These are phyloP conservation scores for Thunnus maccoyii DNA, from an alignment of 2,113 vertebrate genomes.

Conservation along the genomic window DNA sequence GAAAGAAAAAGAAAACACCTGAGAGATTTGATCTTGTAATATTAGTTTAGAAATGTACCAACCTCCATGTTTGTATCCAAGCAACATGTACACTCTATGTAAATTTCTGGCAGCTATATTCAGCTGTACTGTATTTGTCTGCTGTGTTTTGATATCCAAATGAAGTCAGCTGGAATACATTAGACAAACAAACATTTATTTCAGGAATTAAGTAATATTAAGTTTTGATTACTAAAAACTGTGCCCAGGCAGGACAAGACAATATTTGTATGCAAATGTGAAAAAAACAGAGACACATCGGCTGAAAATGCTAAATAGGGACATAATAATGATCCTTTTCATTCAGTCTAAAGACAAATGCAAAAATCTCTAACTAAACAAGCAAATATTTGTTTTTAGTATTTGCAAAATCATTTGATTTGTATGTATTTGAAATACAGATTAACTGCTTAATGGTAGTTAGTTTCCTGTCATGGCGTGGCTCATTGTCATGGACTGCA, in stretches of 20 bases:
- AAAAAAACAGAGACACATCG: slow-evolving; percentile 50
- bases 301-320: slow-evolving; percentile 59
- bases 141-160: slow-evolving; percentile 50
- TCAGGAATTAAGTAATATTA: slow-evolving; percentile 63
- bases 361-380: slow-evolving; percentile 56
- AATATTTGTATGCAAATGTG: slow-evolving; percentile 66
- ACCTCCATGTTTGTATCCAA: slow-evolving; percentile 33
- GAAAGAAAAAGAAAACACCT: neutral
- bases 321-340: slow-evolving; percentile 40
- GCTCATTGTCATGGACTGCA: slow-evolving; percentile 36
- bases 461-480: slow-evolving; percentile 7
- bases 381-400: slow-evolving; percentile 68
- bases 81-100: slow-evolving; percentile 40
- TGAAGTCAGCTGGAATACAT: slow-evolving; percentile 46
- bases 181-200: slow-evolving; percentile 48
- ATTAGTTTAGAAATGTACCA: slow-evolving; percentile 41
- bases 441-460: slow-evolving; percentile 30
- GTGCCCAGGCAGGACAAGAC: slow-evolving; percentile 50
- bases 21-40: slow-evolving; percentile 20
- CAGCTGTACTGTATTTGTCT: slow-evolving; percentile 48
- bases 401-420: slow-evolving; percentile 63
- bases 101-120: slow-evolving; percentile 45
- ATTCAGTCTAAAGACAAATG: slow-evolving; percentile 53
- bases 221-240: slow-evolving; percentile 50
- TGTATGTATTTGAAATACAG: slow-evolving; percentile 58